These are phyloP conservation scores for Tricholauxania praeusta DNA, from an alignment of 2,888 invertebrate species.

Conservation along the genomic window DNA sequence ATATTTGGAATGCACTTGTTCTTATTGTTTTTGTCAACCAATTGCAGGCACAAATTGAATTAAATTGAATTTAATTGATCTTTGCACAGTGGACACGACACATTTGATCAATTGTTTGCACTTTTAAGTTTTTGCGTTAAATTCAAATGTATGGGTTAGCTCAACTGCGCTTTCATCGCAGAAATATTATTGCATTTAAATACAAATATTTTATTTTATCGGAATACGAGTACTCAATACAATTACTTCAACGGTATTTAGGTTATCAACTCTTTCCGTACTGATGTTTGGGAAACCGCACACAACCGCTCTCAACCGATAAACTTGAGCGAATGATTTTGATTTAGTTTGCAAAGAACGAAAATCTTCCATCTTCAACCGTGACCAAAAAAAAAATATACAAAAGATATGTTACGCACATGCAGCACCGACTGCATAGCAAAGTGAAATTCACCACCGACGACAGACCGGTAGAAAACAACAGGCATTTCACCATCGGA, in stretches of 20 bases:
- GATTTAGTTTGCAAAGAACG: background rate
- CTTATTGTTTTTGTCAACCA: conserved; percentile 2
- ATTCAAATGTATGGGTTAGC: background rate
- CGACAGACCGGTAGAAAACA: background rate
- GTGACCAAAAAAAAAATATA: background rate
- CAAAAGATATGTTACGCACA: conserved; percentile 46
- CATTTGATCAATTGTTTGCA: background rate
- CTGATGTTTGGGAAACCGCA: conserved; percentile 10
- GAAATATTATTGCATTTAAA: background rate
- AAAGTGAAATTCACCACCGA: conserved; percentile 20
- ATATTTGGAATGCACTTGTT: conserved; percentile 1
- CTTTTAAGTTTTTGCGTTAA: background rate
- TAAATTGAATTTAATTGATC: conserved; percentile 60
- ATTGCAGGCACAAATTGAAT: conserved; percentile 50
- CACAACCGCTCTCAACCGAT: conserved; percentile 58
- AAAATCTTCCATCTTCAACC: background rate
- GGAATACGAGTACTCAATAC: background rate
- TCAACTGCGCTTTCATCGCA: background rate
- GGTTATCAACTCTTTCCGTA: background rate
- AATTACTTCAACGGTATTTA: background rate
- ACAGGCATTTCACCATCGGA: background rate
- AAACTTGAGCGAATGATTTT: conserved; percentile 55
- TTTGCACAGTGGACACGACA: conserved; percentile 7
- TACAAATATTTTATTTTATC: background rate
- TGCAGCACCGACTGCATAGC: conserved; percentile 23